phyloP scores from a whole-genome alignment of 2,113 vertebrate species.

The Phaetusa simplex region DNA sequence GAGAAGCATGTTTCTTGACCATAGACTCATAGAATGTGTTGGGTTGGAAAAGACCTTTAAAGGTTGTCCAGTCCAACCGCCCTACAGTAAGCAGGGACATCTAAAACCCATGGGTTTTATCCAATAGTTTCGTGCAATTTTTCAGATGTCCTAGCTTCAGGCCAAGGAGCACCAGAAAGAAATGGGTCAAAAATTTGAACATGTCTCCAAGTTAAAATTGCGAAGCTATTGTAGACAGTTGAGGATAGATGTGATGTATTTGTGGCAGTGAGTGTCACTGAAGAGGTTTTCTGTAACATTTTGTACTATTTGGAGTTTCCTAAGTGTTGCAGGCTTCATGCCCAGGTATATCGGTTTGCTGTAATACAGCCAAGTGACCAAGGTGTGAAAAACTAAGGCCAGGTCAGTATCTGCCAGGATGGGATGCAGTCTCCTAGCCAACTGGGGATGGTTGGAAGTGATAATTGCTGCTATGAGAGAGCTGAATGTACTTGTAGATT shows the following conservation, averaged over 20 bases:
- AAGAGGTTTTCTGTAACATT: constrained; percentile 52
- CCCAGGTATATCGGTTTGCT: constrained; percentile 61
- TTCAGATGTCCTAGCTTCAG: neutral
- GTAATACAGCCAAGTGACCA: constrained; percentile 65
- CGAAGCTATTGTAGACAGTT: constrained; percentile 11
- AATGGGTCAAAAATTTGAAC: constrained; percentile 23
- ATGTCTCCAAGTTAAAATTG: constrained; percentile 14
- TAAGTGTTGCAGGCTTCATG: constrained; percentile 59
- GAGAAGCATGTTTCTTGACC: neutral
- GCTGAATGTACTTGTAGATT: constrained; percentile 20
- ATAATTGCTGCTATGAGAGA: constrained; percentile 50
- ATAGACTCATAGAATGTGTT: no score
- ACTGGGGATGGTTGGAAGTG: constrained; percentile 39
- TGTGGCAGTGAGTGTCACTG: neutral
- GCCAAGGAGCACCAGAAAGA: neutral
- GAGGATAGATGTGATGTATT: constrained; percentile 24
- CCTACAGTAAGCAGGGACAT: no score
- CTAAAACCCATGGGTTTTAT: neutral
- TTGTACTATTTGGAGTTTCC: constrained; percentile 58
- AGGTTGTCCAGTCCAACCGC: no score
- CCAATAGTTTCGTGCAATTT: neutral
- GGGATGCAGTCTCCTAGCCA: constrained; percentile 51
- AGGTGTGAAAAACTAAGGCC: constrained; percentile 69
- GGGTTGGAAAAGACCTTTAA: no score
- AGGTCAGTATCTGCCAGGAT: constrained; percentile 69